phyloP scores from a whole-genome alignment of 2,888 invertebrate species.

The Sisyra terminalis region DNA sequence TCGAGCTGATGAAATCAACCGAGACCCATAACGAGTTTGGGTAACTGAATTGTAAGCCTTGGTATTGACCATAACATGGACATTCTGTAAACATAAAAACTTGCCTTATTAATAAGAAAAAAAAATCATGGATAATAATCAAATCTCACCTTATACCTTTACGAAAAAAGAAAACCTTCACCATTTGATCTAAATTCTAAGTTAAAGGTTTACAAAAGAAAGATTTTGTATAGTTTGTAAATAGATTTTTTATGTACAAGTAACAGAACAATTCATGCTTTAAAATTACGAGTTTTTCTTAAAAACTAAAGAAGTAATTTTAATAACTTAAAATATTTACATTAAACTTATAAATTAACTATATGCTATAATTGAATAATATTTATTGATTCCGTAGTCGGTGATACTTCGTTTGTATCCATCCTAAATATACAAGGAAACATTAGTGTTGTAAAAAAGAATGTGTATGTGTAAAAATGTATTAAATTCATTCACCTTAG shows the following conservation, averaged over 20 bases:
- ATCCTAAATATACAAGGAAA: conserved; percentile 5
- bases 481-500: not conserved
- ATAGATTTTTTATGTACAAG: not conserved
- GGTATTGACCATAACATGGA: conserved; percentile 76
- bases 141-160: conserved; percentile 4
- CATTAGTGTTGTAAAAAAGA: not conserved
- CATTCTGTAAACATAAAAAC: conserved; percentile 43
- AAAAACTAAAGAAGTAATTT: too few species aligned
- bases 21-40: conserved; percentile 71
- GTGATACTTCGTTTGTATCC: conserved; percentile 6
- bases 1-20: too few species aligned
- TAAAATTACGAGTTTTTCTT: too few species aligned
- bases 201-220: not conserved
- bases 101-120: too few species aligned
- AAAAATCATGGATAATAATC: conserved; percentile 8
- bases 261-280: not conserved
- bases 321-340: conserved; percentile 1
- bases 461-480: not conserved
- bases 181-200: not conserved
- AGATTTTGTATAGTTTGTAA: not conserved
- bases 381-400: not conserved
- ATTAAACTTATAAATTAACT: not conserved
- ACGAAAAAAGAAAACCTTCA: conserved; percentile 1
- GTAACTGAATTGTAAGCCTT: conserved; percentile 64
- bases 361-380: not conserved